phyloP scores from a whole-genome alignment of 1,140 invertebrate genomes.

The Aphelinus atriplicis region DNA sequence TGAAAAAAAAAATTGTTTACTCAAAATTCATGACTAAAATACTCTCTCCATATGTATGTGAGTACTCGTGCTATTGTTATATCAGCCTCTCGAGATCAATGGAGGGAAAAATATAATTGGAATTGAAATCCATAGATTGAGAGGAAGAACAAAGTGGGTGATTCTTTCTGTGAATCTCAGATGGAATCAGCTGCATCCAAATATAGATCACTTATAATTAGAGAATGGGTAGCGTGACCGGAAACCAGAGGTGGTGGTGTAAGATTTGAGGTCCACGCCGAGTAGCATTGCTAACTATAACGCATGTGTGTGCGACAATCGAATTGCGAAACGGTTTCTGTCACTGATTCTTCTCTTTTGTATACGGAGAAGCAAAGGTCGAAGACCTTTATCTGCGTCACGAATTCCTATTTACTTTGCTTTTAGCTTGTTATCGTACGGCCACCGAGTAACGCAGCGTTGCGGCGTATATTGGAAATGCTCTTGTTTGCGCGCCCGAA shows the following conservation, averaged over 20 bases:
- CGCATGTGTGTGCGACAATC: conserved; percentile 18
- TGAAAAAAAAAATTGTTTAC: too few relatives aligned
- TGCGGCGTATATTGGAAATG: conserved; percentile 2
- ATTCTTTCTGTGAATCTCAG: conserved; percentile 56
- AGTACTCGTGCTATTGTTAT: too few relatives aligned
- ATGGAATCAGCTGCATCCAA: conserved; percentile 55
- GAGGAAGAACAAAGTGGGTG: neutral
- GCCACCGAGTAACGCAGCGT: neutral
- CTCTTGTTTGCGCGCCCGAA: conserved; percentile 19
- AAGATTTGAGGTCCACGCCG: conserved; percentile 39
- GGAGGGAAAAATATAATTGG: too few relatives aligned
- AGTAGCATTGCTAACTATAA: conserved; percentile 9
- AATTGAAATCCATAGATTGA: too few relatives aligned
- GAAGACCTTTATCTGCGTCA: neutral
- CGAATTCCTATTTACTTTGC: conserved; percentile 32
- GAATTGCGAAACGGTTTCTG: conserved; percentile 25
- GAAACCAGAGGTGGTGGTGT: conserved; percentile 50
- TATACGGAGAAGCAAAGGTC: conserved; percentile 4
- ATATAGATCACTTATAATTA: conserved; percentile 62
- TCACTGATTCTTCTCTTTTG: neutral
- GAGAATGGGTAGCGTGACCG: conserved; percentile 44
- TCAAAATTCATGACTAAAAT: too few relatives aligned
- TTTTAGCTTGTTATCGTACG: conserved; percentile 38
- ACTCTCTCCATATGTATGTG: too few relatives aligned
- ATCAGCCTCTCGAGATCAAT: too few relatives aligned